These are phyloP conservation scores for Phalloptychus januarius DNA, from an alignment of 2,797 vertebrate species.

Conservation along the genomic window DNA sequence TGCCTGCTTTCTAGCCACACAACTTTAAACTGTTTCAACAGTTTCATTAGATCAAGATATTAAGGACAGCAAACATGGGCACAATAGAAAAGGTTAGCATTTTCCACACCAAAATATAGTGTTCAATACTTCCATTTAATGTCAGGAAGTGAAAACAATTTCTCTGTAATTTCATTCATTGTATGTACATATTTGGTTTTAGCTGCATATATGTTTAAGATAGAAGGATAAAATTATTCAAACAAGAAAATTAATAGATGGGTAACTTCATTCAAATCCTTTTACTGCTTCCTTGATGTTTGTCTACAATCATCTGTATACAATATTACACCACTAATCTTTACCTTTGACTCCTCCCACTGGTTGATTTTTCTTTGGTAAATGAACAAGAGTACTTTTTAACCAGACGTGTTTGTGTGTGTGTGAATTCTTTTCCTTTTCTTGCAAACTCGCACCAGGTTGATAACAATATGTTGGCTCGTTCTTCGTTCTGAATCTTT, in stretches of 20 bases:
- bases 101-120: not conserved
- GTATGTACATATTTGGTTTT: not conserved
- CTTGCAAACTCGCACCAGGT: not conserved
- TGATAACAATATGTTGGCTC: not conserved
- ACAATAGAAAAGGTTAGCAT: not conserved
- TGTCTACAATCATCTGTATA: not conserved
- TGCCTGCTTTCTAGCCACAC: not conserved
- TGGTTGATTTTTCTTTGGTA: not conserved
- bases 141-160: not conserved
- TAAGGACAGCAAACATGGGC: too few species aligned
- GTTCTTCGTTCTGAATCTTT: constrained; percentile 13
- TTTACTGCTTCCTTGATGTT: not conserved
- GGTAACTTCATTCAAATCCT: not conserved
- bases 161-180: not conserved
- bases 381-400: not conserved
- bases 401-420: not conserved
- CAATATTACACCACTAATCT: not conserved
- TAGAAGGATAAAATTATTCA: not conserved
- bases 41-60: too few species aligned
- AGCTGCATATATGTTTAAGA: not conserved
- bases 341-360: not conserved
- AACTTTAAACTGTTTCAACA: too few species aligned
- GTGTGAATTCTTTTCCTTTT: not conserved
- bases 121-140: not conserved
- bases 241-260: not conserved